Evolutionary conservation across 2,797 vertebrate species (phyloP).

Genomic region (Poeciliopsis infans): DNA sequence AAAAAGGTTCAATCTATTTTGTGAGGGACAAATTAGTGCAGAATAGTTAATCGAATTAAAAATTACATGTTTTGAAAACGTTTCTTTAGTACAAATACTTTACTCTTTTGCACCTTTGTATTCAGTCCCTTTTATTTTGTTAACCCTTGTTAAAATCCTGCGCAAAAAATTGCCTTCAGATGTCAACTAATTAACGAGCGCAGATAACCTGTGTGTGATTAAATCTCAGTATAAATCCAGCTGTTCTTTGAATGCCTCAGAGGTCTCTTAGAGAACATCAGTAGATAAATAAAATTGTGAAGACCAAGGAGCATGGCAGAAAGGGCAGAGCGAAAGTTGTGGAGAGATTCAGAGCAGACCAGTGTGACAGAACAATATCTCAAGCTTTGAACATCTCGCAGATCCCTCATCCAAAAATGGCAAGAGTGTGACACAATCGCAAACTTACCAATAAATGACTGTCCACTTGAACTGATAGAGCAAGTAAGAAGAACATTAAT

Average conservation of each 20-base stretch:
- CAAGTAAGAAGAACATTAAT: background rate
- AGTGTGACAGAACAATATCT: background rate
- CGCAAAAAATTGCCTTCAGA: background rate
- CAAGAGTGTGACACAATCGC: background rate
- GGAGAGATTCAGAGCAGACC: background rate
- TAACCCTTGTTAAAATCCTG: background rate
- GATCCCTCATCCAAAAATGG: background rate
- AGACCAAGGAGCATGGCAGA: background rate
- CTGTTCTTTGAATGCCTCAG: background rate
- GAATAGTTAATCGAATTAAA: background rate
- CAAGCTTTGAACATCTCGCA: background rate
- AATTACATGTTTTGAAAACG: background rate
- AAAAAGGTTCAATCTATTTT: too few species aligned
- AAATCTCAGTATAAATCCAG: background rate
- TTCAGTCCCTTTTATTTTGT: background rate
- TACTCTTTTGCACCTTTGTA: background rate
- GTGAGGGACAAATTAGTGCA: background rate
- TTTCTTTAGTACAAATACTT: background rate
- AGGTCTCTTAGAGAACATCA: background rate
- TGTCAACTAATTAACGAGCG: background rate
- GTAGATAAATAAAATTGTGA: background rate
- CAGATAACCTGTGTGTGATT: background rate
- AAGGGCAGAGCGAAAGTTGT: background rate
- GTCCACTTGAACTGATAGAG: background rate
- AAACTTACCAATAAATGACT: background rate